These are phyloP conservation scores for Coptodon bakossiorum DNA, from an alignment of 2,113 vertebrate species.

Conservation along the genomic window DNA sequence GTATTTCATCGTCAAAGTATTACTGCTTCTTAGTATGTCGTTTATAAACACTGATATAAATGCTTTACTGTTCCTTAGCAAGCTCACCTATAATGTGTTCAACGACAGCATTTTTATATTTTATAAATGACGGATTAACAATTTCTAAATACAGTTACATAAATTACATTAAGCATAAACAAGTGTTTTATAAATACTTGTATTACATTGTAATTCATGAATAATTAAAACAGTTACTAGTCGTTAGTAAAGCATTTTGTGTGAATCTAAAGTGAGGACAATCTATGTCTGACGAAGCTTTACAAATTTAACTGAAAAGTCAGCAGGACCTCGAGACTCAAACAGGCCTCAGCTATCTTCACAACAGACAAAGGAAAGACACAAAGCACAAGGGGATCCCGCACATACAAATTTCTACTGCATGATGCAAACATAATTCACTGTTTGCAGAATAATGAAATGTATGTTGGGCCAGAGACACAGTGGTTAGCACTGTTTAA, in stretches of 20 bases:
- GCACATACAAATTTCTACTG: neutral
- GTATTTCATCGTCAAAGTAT: rapidly evolving
- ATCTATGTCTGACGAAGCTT: neutral
- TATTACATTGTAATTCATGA: neutral
- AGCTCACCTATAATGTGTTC: neutral
- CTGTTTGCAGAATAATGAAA: neutral
- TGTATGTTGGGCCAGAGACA: neutral
- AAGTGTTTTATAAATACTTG: neutral
- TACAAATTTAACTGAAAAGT: neutral
- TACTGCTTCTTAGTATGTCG: neutral
- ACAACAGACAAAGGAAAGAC: neutral
- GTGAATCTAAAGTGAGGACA: neutral
- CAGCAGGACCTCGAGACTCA: neutral
- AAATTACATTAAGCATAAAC: neutral
- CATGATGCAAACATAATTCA: neutral
- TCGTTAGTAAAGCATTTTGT: neutral
- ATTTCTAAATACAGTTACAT: neutral
- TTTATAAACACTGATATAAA: neutral
- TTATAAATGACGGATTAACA: neutral
- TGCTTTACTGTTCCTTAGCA: neutral
- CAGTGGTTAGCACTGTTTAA: neutral
- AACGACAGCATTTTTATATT: neutral
- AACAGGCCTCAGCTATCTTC: neutral
- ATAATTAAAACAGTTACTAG: neutral
- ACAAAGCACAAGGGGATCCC: neutral